Conservation (phyloP, 1,140 invertebrate genomes). For the Asobara japonica region DNA sequence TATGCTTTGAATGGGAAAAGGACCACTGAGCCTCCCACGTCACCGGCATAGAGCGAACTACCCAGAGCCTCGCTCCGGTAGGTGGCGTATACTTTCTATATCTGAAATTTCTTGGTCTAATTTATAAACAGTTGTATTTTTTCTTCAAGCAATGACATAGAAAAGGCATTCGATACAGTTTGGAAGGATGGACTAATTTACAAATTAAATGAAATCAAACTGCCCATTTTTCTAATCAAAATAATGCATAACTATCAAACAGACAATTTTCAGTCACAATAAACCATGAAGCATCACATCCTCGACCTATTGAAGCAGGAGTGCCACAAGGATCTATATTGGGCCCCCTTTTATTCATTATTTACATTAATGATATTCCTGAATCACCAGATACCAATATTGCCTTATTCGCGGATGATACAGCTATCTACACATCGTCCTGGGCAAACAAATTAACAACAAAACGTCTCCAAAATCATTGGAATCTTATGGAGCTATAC, state of each 20-base stretch:
- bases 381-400: background rate
- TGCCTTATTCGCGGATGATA: background rate
- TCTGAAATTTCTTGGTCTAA: no score
- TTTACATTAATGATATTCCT: background rate
- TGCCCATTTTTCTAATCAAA: background rate
- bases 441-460: no score
- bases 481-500: background rate
- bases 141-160: no score
- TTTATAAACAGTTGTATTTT: no score
- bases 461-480: background rate
- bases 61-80: no score
- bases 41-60: no score
- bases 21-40: no score
- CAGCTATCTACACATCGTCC: background rate
- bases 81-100: no score
- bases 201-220: background rate
- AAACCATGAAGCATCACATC: background rate
- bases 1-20: no score
- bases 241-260: background rate
- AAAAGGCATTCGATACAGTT: background rate
- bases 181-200: background rate
- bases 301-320: background rate
- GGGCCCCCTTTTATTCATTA: background rate
- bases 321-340: background rate
- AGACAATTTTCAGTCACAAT: background rate